Conservation (phyloP, 2,888 invertebrate species). For the Prosapia bicincta region DNA sequence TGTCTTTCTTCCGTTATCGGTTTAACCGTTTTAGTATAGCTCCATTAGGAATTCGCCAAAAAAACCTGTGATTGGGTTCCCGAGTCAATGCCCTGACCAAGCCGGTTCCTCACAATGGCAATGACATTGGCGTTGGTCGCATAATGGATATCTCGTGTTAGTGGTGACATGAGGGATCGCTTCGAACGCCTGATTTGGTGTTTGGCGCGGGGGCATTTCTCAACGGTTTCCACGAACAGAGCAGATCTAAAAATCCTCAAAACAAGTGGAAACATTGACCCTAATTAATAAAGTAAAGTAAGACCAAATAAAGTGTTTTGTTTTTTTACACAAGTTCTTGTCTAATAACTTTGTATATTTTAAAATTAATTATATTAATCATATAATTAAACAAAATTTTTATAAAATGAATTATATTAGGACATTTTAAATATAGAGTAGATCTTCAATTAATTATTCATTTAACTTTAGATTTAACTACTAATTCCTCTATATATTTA, state of each 20-base stretch:
- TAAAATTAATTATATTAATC: too few species aligned
- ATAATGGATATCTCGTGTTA: background rate
- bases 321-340: too few species aligned
- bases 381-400: too few species aligned
- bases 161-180: background rate
- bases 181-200: background rate
- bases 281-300: too few species aligned
- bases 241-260: background rate
- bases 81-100: background rate
- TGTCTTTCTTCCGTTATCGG: background rate
- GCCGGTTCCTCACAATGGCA: background rate
- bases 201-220: background rate
- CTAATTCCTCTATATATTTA: too few species aligned
- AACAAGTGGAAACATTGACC: background rate
- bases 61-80: background rate
- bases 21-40: background rate
- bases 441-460: too few species aligned
- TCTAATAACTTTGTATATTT: too few species aligned
- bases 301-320: too few species aligned
- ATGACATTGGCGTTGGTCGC: background rate
- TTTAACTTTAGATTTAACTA: too few species aligned
- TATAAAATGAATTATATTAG: too few species aligned
- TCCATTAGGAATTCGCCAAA: background rate
- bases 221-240: background rate
- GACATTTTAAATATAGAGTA: too few species aligned